Conservation (phyloP, 1,140 invertebrate genomes). For the Hyles vespertilio region DNA sequence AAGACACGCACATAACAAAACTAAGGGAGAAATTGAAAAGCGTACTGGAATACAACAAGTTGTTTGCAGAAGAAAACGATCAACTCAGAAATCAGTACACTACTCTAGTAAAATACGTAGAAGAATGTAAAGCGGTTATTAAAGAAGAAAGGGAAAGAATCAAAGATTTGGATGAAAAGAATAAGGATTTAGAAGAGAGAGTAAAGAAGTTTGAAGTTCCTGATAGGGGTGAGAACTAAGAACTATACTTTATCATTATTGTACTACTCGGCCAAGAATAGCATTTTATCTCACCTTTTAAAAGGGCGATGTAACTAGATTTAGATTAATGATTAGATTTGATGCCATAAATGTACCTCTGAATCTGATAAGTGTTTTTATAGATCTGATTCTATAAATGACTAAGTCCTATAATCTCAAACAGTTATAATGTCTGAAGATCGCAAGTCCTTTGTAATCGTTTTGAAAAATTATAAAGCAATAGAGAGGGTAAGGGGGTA, state of each 20-base stretch:
- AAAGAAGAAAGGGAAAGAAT: conserved; percentile 49
- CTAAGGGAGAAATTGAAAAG: conserved; percentile 58
- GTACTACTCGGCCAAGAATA: not conserved
- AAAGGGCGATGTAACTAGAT: too few relatives aligned
- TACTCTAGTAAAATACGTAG: conserved; percentile 45
- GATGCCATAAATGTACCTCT: too few relatives aligned
- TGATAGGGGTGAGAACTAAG: conserved; percentile 53
- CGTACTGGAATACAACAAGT: conserved; percentile 56
- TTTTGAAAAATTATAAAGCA: too few relatives aligned
- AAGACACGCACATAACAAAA: conserved; percentile 54
- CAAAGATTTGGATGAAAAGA: conserved; percentile 40
- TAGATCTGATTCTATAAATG: too few relatives aligned
- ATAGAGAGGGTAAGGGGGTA: too few relatives aligned
- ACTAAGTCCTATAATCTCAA: too few relatives aligned
- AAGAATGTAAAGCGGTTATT: conserved; percentile 54
- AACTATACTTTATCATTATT: conserved; percentile 2
- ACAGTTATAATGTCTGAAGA: too few relatives aligned
- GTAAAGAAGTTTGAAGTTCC: conserved; percentile 66
- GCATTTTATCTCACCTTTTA: too few relatives aligned
- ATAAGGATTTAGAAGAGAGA: conserved; percentile 58
- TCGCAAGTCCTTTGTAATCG: too few relatives aligned
- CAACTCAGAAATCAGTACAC: conserved; percentile 44
- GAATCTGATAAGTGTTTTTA: too few relatives aligned
- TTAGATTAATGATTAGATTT: too few relatives aligned
- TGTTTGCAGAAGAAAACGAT: conserved; percentile 64